Conservation (phyloP, 92 coral and sea anemone genomes). For the Paramuricea clavata region DNA sequence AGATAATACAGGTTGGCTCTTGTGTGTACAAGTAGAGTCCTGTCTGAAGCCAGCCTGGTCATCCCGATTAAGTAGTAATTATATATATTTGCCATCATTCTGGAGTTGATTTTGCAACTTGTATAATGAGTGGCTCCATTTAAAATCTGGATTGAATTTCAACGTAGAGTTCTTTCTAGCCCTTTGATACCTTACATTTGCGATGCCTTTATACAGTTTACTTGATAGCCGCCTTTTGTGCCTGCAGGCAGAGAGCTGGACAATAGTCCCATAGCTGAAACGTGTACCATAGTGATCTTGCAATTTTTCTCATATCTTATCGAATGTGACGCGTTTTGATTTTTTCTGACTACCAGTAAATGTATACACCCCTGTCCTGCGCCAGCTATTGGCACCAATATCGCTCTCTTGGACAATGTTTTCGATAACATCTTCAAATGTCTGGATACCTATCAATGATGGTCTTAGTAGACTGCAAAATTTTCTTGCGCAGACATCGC, state of each 20-base stretch:
- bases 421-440: slow-evolving; percentile 56
- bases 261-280: slow-evolving; percentile 61
- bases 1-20: slow-evolving; percentile 32
- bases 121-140: slow-evolving; percentile 58
- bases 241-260: slow-evolving; percentile 50
- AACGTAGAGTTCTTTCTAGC: slow-evolving; percentile 56
- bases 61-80: slow-evolving; percentile 53
- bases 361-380: slow-evolving; percentile 63
- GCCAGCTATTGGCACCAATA: slow-evolving; percentile 59
- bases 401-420: slow-evolving; percentile 58
- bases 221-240: slow-evolving; percentile 59
- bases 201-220: slow-evolving; percentile 54
- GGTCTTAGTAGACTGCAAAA: slow-evolving; percentile 52
- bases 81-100: slow-evolving; percentile 43
- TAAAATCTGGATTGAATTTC: slow-evolving; percentile 61
- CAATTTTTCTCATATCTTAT: slow-evolving; percentile 34
- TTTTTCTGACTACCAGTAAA: slow-evolving; percentile 53
- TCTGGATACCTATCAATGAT: slow-evolving; percentile 35
- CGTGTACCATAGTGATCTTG: slow-evolving; percentile 49
- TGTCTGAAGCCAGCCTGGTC: slow-evolving; percentile 59
- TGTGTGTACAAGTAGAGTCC: slow-evolving; percentile 62
- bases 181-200: slow-evolving; percentile 61
- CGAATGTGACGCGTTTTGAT: slow-evolving; percentile 45
- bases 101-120: slow-evolving; percentile 39
- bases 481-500: no score